Conservation (phyloP, 2,888 invertebrate species). For the Crocallis elinguaria region DNA sequence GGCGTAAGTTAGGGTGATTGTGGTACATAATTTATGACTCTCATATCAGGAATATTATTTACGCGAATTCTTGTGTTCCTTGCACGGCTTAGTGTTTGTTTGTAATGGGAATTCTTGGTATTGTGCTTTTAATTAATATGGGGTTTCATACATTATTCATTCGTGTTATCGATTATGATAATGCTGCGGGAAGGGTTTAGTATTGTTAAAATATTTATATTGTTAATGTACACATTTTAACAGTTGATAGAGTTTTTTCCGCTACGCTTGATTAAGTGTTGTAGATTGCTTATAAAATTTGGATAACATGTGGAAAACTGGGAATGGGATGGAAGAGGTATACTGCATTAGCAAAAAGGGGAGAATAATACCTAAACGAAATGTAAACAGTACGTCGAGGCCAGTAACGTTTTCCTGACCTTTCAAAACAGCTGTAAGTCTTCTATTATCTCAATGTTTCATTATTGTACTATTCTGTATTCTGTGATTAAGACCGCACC, state of each 20-base stretch:
- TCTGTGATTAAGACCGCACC: too few relatives aligned
- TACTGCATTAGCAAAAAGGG: neutral
- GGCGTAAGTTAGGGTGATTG: conserved; percentile 26
- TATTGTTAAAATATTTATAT: too few relatives aligned
- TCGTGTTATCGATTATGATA: neutral
- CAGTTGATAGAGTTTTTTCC: too few relatives aligned
- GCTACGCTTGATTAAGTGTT: too few relatives aligned
- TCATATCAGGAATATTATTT: conserved; percentile 22
- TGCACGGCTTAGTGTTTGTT: conserved; percentile 1
- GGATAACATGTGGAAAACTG: too few relatives aligned
- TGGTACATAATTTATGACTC: conserved; percentile 24
- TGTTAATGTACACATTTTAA: too few relatives aligned
- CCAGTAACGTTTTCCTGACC: neutral
- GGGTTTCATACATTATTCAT: neutral
- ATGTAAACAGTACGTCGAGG: neutral
- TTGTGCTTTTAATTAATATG: neutral
- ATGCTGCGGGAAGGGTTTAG: neutral
- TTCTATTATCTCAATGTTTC: conserved; percentile 14
- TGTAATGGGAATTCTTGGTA: conserved; percentile 2
- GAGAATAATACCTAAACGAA: neutral
- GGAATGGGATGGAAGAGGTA: too few relatives aligned
- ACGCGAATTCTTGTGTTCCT: conserved; percentile 16
- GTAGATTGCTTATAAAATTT: too few relatives aligned
- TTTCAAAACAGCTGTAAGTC: conserved; percentile 6
- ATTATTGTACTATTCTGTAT: too few relatives aligned